phyloP scores from a whole-genome alignment of 2,797 vertebrate species.

The Neomorphus geoffroyi region DNA sequence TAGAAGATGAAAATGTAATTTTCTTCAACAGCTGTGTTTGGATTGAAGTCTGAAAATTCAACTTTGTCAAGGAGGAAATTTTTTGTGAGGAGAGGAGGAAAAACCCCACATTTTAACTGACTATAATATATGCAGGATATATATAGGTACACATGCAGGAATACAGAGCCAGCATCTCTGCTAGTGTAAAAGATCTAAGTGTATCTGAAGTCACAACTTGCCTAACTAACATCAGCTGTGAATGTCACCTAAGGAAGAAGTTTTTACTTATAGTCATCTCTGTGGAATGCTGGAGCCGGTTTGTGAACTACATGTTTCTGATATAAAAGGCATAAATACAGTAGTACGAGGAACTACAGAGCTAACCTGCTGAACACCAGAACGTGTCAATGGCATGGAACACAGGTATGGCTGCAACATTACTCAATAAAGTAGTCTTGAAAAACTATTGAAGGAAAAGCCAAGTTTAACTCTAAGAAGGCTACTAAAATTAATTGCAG shows the following conservation, averaged over 20 bases:
- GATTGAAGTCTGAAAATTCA: slow-evolving; percentile 21
- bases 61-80: slow-evolving; percentile 17
- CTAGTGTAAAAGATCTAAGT: slow-evolving; percentile 30
- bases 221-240: slow-evolving; percentile 53
- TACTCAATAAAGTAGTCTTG: neutral
- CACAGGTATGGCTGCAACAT: neutral
- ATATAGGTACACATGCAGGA: slow-evolving; percentile 67
- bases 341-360: neutral
- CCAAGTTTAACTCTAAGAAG: neutral
- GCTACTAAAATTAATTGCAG: neutral
- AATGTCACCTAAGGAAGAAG: slow-evolving; percentile 12
- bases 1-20: slow-evolving; percentile 25
- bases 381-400: neutral
- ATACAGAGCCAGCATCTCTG: slow-evolving; percentile 45
- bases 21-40: slow-evolving; percentile 25
- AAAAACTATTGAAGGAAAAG: neutral
- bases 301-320: neutral
- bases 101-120: neutral
- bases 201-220: slow-evolving; percentile 53
- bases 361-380: neutral
- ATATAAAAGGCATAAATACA: slow-evolving; percentile 4
- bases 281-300: neutral
- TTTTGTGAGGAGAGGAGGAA: neutral
- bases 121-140: slow-evolving; percentile 63
- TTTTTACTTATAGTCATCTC: slow-evolving; percentile 24